Percentiles rank a stretch among this genome's conserved stretches.
phyloP scores from a whole-genome alignment of 2,113 vertebrate genomes.

The Delphinapterus leucas region DNA sequence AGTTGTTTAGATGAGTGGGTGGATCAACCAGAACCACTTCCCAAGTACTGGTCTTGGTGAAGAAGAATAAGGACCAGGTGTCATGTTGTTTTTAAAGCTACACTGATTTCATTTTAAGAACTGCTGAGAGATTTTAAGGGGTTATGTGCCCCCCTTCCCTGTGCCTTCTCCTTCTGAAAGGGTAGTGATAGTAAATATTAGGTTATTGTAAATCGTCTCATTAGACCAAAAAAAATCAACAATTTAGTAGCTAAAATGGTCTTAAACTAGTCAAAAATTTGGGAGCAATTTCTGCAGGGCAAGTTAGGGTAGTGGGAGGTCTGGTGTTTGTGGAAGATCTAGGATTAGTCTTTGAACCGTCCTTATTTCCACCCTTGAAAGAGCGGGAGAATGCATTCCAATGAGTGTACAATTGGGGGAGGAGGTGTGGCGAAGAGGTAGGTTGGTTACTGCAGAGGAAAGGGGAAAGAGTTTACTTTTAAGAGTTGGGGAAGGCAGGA shows the following conservation, averaged over 20 bases:
- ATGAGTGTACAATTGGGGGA: neutral
- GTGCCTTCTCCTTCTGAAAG: neutral
- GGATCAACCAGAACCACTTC: neutral
- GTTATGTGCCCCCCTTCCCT: neutral
- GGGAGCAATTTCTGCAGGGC: neutral
- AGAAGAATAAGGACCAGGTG: neutral
- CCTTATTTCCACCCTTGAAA: neutral
- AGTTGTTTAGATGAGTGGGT: neutral
- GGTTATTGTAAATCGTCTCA: neutral
- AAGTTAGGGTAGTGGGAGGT: neutral
- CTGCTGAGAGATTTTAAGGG: neutral
- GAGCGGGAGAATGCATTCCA: neutral
- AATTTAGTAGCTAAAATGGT: neutral
- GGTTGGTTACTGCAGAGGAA: neutral
- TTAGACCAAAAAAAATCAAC: neutral
- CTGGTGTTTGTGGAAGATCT: neutral
- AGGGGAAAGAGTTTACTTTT: neutral
- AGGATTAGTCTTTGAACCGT: neutral
- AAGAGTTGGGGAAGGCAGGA: neutral
- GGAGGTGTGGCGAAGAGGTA: neutral
- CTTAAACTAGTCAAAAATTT: neutral
- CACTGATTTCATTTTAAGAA: neutral
- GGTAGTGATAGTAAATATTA: neutral
- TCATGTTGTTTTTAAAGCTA: neutral
- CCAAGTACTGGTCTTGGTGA: neutral